These are phyloP conservation scores for Tyria jacobaeae DNA, from an alignment of 2,888 invertebrate genomes.

Conservation along the genomic window DNA sequence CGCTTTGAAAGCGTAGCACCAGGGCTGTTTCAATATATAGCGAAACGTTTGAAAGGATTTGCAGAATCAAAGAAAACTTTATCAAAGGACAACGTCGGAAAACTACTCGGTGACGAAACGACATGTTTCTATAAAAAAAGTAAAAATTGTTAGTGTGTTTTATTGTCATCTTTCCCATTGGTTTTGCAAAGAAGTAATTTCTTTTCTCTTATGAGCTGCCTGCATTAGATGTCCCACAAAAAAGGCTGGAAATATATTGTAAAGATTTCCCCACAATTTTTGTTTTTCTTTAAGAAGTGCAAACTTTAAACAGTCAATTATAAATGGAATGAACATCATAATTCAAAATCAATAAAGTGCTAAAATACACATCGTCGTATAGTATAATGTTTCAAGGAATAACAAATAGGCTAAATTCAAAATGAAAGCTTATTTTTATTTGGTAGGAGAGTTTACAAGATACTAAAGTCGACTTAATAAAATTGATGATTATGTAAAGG, in stretches of 20 bases:
- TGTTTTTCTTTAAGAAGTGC: no score
- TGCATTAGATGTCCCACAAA: no score
- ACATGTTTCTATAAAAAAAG: neutral
- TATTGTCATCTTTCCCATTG: neutral
- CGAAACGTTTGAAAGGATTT: slow-evolving; percentile 25
- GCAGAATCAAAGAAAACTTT: slow-evolving; percentile 44
- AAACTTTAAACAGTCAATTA: no score
- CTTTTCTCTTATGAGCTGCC: neutral
- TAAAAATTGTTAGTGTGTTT: neutral
- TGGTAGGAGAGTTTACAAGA: neutral
- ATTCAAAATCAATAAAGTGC: no score
- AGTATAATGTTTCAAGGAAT: no score
- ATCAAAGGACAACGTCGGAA: slow-evolving; percentile 36
- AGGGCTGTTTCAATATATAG: slow-evolving; percentile 31
- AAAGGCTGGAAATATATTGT: no score
- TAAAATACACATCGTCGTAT: no score
- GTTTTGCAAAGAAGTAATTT: neutral
- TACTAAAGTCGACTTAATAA: no score
- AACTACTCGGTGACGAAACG: slow-evolving; percentile 20
- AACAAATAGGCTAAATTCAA: neutral
- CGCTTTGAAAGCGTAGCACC: slow-evolving; percentile 36
- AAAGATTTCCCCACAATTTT: no score
- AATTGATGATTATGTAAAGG: slow-evolving; percentile 15
- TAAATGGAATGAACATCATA: no score
- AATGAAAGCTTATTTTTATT: neutral